These are phyloP conservation scores for Anagyrus pseudococci DNA, from an alignment of 2,888 invertebrate genomes.

Conservation along the genomic window DNA sequence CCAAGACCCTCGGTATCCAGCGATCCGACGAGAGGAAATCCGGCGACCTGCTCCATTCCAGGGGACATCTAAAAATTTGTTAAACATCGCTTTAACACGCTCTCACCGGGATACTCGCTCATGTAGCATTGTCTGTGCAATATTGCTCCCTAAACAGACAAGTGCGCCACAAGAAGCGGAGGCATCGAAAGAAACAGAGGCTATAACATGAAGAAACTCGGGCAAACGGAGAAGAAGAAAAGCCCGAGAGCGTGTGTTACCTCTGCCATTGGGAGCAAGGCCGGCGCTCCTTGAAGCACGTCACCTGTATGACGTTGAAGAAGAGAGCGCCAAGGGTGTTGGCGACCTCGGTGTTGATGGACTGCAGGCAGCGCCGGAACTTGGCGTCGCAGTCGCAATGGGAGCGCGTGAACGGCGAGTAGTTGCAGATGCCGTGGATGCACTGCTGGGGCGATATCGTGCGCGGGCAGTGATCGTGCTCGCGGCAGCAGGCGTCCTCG, in stretches of 20 bases:
- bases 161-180: too few species aligned
- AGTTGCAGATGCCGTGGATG: conserved; percentile 72
- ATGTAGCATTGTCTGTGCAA: too few species aligned
- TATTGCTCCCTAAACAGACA: too few species aligned
- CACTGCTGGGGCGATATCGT: conserved; percentile 69
- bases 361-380: conserved; percentile 74
- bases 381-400: conserved; percentile 79
- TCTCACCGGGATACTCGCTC: too few species aligned
- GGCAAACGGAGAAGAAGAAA: neutral
- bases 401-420: conserved; percentile 72
- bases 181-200: neutral
- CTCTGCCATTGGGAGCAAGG: conserved; percentile 71
- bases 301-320: conserved; percentile 77
- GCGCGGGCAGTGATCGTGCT: conserved; percentile 75
- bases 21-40: conserved; percentile 17
- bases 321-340: conserved; percentile 76
- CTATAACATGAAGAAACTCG: neutral
- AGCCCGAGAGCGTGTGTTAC: too few species aligned
- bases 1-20: neutral
- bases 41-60: conserved; percentile 35
- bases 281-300: conserved; percentile 73
- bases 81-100: too few species aligned
- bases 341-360: conserved; percentile 73
- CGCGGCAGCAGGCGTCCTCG: conserved; percentile 77
- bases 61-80: conserved; percentile 36